Percentiles rank a stretch among this genome's conserved stretches.
Evolutionary conservation across 2,888 invertebrate species (phyloP).

Genomic region (Thymelicus lineola): DNA sequence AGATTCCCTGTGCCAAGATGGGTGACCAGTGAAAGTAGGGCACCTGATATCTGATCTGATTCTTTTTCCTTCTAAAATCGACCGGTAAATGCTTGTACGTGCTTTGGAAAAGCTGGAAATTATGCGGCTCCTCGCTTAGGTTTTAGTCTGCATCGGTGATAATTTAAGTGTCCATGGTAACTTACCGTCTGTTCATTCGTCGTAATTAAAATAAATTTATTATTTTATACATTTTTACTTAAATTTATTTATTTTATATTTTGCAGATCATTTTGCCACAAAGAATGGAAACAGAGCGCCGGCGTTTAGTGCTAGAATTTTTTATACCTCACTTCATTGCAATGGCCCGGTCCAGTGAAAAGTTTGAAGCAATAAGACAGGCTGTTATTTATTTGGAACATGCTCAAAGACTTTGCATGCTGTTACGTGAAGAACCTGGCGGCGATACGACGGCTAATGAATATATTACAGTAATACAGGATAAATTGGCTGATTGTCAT

Average conservation of each 20-base stretch:
- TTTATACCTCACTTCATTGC: slow-evolving; percentile 90
- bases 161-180: too few species aligned
- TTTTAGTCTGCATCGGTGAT: too few species aligned
- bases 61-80: too few species aligned
- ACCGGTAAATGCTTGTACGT: too few species aligned
- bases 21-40: too few species aligned
- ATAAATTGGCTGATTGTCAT: slow-evolving; percentile 78
- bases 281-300: slow-evolving; percentile 85
- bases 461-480: slow-evolving; percentile 82
- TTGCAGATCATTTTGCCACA: slow-evolving; percentile 73
- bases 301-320: slow-evolving; percentile 87
- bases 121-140: too few species aligned
- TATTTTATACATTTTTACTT: too few species aligned
- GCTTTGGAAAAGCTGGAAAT: too few species aligned
- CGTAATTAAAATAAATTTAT: too few species aligned
- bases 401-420: slow-evolving; percentile 86
- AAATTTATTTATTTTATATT: slow-evolving; percentile 48
- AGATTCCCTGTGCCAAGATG: too few species aligned
- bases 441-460: slow-evolving; percentile 82
- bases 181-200: too few species aligned
- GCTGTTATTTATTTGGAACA: slow-evolving; percentile 89
- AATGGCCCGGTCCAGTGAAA: slow-evolving; percentile 87
- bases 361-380: slow-evolving; percentile 86
- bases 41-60: too few species aligned
- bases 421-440: slow-evolving; percentile 85